These are phyloP conservation scores for Papilio polyxenes DNA, from an alignment of 1,140 invertebrate species.

Conservation along the genomic window DNA sequence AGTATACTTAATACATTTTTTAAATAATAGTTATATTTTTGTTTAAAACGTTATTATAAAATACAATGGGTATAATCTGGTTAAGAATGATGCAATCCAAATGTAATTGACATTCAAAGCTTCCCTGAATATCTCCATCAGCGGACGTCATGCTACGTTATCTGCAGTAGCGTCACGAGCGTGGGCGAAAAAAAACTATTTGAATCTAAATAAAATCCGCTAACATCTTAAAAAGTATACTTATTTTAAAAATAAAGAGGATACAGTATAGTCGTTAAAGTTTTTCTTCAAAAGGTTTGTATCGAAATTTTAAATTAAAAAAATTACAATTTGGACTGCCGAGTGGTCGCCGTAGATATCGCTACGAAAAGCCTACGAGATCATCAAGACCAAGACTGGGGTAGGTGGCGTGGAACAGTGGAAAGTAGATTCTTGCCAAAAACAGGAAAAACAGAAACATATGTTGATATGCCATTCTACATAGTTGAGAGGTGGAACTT, in stretches of 20 bases:
- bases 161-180: constrained; percentile 20
- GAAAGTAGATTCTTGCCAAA: not conserved
- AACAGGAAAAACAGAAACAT: not conserved
- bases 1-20: too few species aligned
- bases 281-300: not conserved
- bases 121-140: constrained; percentile 12
- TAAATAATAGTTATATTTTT: not conserved
- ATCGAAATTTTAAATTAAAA: too few species aligned
- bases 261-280: not conserved
- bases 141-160: constrained; percentile 36
- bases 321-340: not conserved
- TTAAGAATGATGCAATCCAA: constrained; percentile 11
- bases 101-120: constrained; percentile 31
- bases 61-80: constrained; percentile 3
- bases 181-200: constrained; percentile 28
- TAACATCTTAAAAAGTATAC: not conserved
- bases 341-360: not conserved
- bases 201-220: constrained; percentile 10
- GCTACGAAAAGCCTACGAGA: constrained; percentile 3
- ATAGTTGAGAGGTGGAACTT: not conserved
- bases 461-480: not conserved
- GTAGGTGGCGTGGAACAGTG: not conserved
- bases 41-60: not conserved
- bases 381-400: not conserved
- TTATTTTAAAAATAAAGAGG: too few species aligned